Percentiles rank a stretch among this genome's conserved stretches.
These are phyloP conservation scores for Glyptemys insculpta DNA, from an alignment of 2,797 vertebrate genomes.

Conservation along the genomic window DNA sequence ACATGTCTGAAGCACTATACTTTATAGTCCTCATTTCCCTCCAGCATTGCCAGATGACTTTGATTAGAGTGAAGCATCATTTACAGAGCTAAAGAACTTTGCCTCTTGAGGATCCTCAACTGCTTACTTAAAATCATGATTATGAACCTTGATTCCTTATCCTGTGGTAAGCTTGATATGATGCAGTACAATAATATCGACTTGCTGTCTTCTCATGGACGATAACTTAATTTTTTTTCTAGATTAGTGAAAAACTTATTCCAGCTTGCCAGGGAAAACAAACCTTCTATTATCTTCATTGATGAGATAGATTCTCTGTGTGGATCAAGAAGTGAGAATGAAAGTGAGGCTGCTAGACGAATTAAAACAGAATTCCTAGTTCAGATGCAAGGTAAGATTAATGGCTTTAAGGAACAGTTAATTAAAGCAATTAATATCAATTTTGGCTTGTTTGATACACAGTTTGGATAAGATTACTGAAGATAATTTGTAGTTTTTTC, in stretches of 20 bases:
- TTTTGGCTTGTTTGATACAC: rapidly evolving
- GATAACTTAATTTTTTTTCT: slow-evolving; percentile 4
- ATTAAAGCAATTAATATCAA: background rate
- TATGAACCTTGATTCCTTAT: background rate
- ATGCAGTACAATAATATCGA: background rate
- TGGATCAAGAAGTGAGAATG: slow-evolving; percentile 97
- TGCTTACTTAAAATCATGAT: background rate
- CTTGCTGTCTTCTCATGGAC: background rate
- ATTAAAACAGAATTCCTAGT: slow-evolving; percentile 99
- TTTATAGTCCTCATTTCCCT: background rate
- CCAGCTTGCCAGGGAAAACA: slow-evolving; percentile 94
- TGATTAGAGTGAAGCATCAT: background rate
- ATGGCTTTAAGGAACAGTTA: background rate
- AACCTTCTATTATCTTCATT: slow-evolving; percentile 98
- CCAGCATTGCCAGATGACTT: background rate
- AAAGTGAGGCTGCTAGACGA: slow-evolving; percentile 96
- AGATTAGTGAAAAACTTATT: slow-evolving; percentile 98
- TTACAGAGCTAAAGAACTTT: background rate
- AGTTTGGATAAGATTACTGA: background rate
- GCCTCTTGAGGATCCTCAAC: background rate
- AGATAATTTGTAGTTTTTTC: background rate
- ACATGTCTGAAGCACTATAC: background rate
- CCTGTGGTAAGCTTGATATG: background rate
- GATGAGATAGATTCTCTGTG: slow-evolving; percentile 98
- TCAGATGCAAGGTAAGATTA: slow-evolving; percentile 94